Percentiles rank a stretch among this genome's conserved stretches.
These are phyloP conservation scores for Todus mexicanus DNA, from an alignment of 2,797 vertebrate species.

Conservation along the genomic window DNA sequence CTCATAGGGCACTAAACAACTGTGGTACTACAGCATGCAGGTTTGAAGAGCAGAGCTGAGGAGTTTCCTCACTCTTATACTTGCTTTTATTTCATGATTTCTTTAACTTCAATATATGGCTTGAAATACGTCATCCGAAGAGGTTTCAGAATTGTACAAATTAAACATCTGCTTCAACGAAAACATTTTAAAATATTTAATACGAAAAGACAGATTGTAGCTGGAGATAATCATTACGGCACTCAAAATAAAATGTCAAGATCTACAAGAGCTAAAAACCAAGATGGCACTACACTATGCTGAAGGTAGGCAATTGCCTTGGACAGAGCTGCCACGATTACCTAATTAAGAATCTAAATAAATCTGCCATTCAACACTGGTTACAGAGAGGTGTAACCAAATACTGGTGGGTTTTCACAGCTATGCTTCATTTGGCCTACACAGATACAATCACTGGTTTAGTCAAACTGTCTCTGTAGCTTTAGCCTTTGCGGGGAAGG, in stretches of 20 bases:
- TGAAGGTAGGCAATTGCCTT: neutral
- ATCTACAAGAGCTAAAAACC: neutral
- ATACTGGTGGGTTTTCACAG: neutral
- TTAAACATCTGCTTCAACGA: neutral
- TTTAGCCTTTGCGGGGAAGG: neutral
- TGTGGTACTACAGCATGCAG: neutral
- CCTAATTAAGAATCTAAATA: neutral
- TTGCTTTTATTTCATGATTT: neutral
- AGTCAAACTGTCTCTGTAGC: neutral
- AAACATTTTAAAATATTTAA: neutral
- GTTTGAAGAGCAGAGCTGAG: neutral
- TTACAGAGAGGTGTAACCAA: neutral
- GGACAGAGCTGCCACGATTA: neutral
- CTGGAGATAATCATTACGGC: neutral
- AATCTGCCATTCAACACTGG: neutral
- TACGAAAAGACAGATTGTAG: neutral
- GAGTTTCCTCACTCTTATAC: neutral
- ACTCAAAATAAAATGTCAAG: conserved; percentile 6
- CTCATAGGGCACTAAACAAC: neutral
- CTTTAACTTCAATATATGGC: neutral
- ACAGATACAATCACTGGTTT: neutral
- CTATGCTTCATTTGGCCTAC: neutral
- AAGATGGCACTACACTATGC: neutral
- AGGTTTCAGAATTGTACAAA: neutral
- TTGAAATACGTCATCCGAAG: neutral